phyloP scores from a whole-genome alignment of 1,140 invertebrate genomes.

The Nasonia vitripennis region DNA sequence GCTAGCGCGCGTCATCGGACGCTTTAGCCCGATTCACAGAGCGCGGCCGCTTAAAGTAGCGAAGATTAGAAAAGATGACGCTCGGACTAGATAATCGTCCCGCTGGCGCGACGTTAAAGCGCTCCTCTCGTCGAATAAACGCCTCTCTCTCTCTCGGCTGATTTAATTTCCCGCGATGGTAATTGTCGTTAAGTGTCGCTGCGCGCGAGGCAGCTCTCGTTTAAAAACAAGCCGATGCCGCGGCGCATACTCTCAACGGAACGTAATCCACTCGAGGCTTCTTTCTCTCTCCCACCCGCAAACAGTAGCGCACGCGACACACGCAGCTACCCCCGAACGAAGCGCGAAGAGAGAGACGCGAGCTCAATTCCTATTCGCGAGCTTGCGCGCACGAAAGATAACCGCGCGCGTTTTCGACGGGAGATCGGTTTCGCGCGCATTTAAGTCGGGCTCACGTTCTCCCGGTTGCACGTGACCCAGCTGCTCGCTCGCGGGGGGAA shows the following conservation, averaged over 20 bases:
- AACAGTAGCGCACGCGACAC: too few species aligned
- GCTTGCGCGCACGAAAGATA: neutral
- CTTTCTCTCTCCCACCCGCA: too few species aligned
- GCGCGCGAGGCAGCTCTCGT: constrained; percentile 19
- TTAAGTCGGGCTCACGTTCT: constrained; percentile 60
- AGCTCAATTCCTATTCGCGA: neutral
- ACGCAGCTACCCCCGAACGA: neutral
- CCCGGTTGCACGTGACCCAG: constrained; percentile 69
- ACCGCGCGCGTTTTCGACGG: constrained; percentile 47
- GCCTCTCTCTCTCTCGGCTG: constrained; percentile 54
- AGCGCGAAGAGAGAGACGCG: neutral
- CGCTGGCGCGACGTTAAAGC: constrained; percentile 54
- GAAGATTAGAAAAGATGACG: constrained; percentile 57
- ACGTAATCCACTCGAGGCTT: too few species aligned
- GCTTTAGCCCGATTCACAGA: neutral
- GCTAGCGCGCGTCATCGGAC: neutral
- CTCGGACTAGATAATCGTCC: constrained; percentile 60
- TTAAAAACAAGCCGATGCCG: constrained; percentile 4
- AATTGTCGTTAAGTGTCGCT: constrained; percentile 61
- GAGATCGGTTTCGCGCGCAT: constrained; percentile 48
- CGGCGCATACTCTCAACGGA: too few species aligned
- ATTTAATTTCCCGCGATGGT: constrained; percentile 68
- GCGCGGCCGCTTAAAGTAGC: neutral
- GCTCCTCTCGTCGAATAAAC: constrained; percentile 61
- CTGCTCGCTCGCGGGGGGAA: constrained; percentile 63